Evolutionary conservation across 2,888 invertebrate species (phyloP).

Genomic region (Celastrina argiolus): DNA sequence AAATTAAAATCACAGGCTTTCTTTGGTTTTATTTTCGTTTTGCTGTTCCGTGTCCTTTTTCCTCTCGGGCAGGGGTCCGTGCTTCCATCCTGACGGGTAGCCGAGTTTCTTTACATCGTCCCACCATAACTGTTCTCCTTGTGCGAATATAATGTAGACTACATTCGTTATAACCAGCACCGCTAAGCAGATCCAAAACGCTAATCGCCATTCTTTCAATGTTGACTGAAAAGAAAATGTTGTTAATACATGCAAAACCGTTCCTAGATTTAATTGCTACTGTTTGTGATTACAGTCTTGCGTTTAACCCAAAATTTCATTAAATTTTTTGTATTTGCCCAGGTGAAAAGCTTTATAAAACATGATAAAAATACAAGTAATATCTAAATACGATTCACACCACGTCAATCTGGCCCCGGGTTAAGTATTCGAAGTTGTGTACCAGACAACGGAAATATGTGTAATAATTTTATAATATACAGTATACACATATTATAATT

Average conservation of each 20-base stretch:
- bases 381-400: too few species aligned
- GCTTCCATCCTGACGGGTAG: constrained; percentile 62
- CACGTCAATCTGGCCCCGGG: too few species aligned
- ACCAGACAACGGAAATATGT: too few species aligned
- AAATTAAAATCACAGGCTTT: constrained; percentile 29
- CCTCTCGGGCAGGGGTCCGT: constrained; percentile 54
- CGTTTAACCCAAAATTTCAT: too few species aligned
- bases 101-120: constrained; percentile 79
- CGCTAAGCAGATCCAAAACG: constrained; percentile 88
- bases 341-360: too few species aligned
- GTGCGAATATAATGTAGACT: constrained; percentile 83
- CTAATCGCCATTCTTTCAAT: constrained; percentile 83
- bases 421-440: too few species aligned
- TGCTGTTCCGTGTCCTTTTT: constrained; percentile 48
- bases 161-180: constrained; percentile 83
- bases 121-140: constrained; percentile 87
- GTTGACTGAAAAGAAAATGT: constrained; percentile 64
- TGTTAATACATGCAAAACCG: constrained; percentile 5
- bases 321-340: too few species aligned
- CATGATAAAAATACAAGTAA: too few species aligned
- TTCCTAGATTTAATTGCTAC: too few species aligned
- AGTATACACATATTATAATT: too few species aligned
- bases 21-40: constrained; percentile 40
- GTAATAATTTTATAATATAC: too few species aligned
- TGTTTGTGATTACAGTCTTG: too few species aligned